Conservation (phyloP, 1,140 invertebrate species). For the Phenacoccus solenopsis region DNA sequence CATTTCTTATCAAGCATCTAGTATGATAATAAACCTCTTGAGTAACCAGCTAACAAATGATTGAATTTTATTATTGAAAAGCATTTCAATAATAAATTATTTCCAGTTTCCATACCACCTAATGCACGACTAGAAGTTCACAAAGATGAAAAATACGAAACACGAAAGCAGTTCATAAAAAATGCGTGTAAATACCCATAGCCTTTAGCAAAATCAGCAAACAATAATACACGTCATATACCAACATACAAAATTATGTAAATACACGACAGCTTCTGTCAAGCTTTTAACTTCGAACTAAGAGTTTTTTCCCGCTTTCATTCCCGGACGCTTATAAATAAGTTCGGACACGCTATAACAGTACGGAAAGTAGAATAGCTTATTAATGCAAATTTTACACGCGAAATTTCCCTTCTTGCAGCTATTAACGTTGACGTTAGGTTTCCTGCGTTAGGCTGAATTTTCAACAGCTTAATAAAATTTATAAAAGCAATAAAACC, state of each 20-base stretch:
- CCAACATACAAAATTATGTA: neutral
- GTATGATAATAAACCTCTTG: too few species aligned
- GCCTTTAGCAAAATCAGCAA: too few species aligned
- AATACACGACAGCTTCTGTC: neutral
- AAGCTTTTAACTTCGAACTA: neutral
- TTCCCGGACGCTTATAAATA: neutral
- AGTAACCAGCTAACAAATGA: too few species aligned
- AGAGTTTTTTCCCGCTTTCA: neutral
- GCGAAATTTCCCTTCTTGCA: neutral
- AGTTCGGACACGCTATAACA: slow-evolving; percentile 1
- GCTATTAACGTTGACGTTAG: neutral
- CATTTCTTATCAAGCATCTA: too few species aligned
- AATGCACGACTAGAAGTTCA: too few species aligned
- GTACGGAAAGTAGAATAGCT: neutral
- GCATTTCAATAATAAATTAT: too few species aligned
- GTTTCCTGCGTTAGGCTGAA: neutral
- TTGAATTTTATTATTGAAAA: too few species aligned
- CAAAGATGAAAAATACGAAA: too few species aligned
- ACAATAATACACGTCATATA: too few species aligned
- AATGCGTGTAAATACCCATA: too few species aligned
- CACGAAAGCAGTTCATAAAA: too few species aligned
- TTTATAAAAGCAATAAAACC: neutral
- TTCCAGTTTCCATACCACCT: too few species aligned
- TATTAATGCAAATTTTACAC: slow-evolving; percentile 3
- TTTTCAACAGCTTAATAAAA: slow-evolving; percentile 3